These are phyloP conservation scores for Drosophila koepferae DNA, from an alignment of 2,888 invertebrate genomes.

Conservation along the genomic window DNA sequence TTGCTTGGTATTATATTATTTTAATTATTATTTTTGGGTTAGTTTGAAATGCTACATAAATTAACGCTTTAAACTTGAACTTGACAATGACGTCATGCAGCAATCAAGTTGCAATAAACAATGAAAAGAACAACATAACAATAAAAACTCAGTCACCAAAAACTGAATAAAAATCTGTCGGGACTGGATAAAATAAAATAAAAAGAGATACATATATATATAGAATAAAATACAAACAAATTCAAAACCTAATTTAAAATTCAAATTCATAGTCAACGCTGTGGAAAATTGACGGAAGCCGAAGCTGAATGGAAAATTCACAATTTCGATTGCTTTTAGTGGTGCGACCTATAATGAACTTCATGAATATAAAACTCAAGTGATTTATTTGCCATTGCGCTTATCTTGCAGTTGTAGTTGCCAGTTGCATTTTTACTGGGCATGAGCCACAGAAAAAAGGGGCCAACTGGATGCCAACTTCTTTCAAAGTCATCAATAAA, in stretches of 20 bases:
- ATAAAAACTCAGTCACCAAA: constrained; percentile 62
- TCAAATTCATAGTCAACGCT: constrained; percentile 61
- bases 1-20: constrained; percentile 8
- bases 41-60: constrained; percentile 61
- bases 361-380: constrained; percentile 15
- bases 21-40: constrained; percentile 25
- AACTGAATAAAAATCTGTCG: constrained; percentile 31
- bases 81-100: constrained; percentile 70
- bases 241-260: constrained; percentile 58
- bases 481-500: constrained; percentile 73
- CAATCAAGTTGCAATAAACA: constrained; percentile 72
- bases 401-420: constrained; percentile 40
- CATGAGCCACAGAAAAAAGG: constrained; percentile 4
- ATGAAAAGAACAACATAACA: constrained; percentile 60
- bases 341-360: constrained; percentile 37
- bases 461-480: constrained; percentile 42
- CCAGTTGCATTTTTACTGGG: constrained; percentile 18
- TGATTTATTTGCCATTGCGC: constrained; percentile 48
- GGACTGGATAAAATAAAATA: constrained; percentile 19
- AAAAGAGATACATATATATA: not conserved
- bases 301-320: constrained; percentile 22
- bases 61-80: constrained; percentile 72
- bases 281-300: constrained; percentile 30
- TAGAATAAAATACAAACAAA: constrained; percentile 3
- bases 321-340: constrained; percentile 40